Base-by-base conservation (phyloP, 2,888 invertebrate genomes). In the Odontomyia ornata region DNA sequence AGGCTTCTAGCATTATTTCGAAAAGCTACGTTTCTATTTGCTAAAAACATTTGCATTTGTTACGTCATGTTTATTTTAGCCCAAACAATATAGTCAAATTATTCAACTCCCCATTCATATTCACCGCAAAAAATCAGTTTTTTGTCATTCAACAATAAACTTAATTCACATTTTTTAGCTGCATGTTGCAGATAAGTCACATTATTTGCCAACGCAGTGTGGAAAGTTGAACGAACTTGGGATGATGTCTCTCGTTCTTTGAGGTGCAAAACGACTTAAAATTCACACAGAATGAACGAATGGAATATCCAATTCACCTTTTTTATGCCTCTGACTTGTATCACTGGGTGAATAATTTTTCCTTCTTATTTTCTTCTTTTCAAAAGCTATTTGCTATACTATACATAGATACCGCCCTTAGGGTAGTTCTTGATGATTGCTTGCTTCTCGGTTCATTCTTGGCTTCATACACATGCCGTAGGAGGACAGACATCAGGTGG, bases 341-440 rank as follows among this genome's bases (percentile, higher is more conserved):
- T 64, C 64, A 64, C 64, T 28, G n/a, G 13, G 30, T 5, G 57
- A 64, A 27, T 60, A 23, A 4, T 9, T 36, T 25, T 9, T 25
- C 46, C 46, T 47, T 46, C n/a, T n/a, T n/a, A n/a, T n/a, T 69
- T 69, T 43, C 11, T 28, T 43, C 11, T 15, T 15, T 27, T n/a
- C 23, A 46, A 43, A 47, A 69, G 46, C 69, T 23, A 47, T 69
- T 69, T 36, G 9, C n/a, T 30, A 25, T 47, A 47, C 27, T n/a
- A n/a, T n/a, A 60, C 7, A 46, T 46, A 69, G n/a, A 69, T 69
- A 43, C 47, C 69, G 43, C n/a, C n/a, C n/a, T n/a, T 46, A n/a
- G 27, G 69, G 69, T 69, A 47, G 47, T 69, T 69, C 11, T 69
- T 69, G 46, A 47, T 69, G 69, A 69, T 69, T 69, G 69, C 69